These are phyloP conservation scores for Gastracanthus pulcherrimus DNA, from an alignment of 2,888 invertebrate genomes.

Conservation along the genomic window DNA sequence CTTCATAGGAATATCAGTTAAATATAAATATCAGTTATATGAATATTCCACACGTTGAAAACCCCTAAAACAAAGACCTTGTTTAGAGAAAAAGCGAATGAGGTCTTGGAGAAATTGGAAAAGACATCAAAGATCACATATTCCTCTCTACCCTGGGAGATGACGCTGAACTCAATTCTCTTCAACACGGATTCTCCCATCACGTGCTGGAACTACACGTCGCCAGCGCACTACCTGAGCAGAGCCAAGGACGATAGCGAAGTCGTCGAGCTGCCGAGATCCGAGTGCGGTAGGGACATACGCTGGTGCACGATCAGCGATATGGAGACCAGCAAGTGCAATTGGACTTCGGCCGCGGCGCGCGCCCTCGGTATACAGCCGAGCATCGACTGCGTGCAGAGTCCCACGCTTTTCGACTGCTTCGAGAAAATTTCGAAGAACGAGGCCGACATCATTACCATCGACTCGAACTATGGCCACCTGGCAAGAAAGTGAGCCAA, in stretches of 20 bases:
- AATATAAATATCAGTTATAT: not conserved
- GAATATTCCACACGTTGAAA: not conserved
- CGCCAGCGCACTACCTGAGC: slow-evolving; percentile 49
- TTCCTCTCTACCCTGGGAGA: not conserved
- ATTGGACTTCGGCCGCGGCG: slow-evolving; percentile 80
- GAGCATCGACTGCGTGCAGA: slow-evolving; percentile 78
- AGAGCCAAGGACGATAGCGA: slow-evolving; percentile 54
- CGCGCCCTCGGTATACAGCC: slow-evolving; percentile 82
- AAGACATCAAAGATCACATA: not conserved
- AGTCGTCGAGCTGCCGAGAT: slow-evolving; percentile 55
- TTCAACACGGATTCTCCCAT: not conserved
- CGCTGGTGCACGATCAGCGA: slow-evolving; percentile 82
- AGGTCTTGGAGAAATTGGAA: not conserved
- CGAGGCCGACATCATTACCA: slow-evolving; percentile 81
- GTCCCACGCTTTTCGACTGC: slow-evolving; percentile 79
- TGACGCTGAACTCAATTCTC: not conserved
- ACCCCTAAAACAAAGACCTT: not conserved
- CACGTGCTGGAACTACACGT: not conserved
- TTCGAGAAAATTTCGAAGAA: slow-evolving; percentile 79
- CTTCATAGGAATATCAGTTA: not conserved
- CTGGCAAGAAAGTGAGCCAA: slow-evolving; percentile 81
- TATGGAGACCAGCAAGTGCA: slow-evolving; percentile 81
- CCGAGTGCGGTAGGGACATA: slow-evolving; percentile 67
- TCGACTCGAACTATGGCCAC: slow-evolving; percentile 83
- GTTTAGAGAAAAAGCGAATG: slow-evolving; percentile 60